Conservation (phyloP, 2,113 vertebrate genomes). For the Uria lomvia region DNA sequence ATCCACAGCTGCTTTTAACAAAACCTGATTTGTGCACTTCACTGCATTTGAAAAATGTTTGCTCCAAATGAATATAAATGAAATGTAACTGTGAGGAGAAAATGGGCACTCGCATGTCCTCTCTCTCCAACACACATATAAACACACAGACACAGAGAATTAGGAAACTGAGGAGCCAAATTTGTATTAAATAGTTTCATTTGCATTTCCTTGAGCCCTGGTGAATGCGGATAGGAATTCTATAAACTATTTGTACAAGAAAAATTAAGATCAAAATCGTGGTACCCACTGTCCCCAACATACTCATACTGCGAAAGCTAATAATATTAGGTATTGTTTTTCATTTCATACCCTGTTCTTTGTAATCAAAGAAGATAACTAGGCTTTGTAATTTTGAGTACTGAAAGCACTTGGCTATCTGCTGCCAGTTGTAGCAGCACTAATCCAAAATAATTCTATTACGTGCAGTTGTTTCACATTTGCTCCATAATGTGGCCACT, state of each 20-base stretch:
- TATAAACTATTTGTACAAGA: not conserved
- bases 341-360: not conserved
- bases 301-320: not conserved
- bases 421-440: not conserved
- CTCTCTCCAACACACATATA: not conserved
- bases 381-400: not conserved
- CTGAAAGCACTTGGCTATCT: not conserved
- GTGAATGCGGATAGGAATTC: not conserved
- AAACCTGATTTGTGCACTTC: constrained; percentile 14
- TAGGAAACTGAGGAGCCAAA: not conserved
- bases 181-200: not conserved
- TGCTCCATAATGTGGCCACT: not conserved
- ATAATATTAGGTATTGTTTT: not conserved
- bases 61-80: not conserved
- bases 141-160: not conserved
- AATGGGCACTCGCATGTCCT: not conserved
- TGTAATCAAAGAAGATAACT: not conserved
- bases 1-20: constrained; percentile 25
- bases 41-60: not conserved
- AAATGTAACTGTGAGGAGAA: not conserved
- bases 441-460: not conserved
- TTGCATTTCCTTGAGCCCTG: not conserved
- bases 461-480: not conserved
- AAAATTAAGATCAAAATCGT: not conserved
- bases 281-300: not conserved